Evolutionary conservation across 1,140 invertebrate species (phyloP).

Genomic region (Trachymyrmex cornetzi): DNA sequence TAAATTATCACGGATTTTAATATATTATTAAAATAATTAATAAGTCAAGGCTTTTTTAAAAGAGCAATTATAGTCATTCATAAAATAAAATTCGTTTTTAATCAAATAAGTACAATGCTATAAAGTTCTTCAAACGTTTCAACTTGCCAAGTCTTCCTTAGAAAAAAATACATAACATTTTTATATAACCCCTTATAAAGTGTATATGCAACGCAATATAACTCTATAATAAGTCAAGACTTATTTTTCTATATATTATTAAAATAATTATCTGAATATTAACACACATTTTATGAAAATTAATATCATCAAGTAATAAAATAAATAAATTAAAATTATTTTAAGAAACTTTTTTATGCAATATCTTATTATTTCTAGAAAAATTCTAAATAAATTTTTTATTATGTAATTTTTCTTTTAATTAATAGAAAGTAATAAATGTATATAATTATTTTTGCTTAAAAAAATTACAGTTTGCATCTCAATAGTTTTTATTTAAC

Average conservation of each 20-base stretch:
- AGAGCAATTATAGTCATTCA: too few relatives aligned
- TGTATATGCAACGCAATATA: too few relatives aligned
- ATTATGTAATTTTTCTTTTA: not conserved
- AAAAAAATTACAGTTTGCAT: not conserved
- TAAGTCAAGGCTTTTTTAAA: too few relatives aligned
- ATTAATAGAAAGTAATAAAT: not conserved
- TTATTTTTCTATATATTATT: not conserved
- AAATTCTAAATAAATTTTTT: not conserved
- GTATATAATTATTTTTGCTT: not conserved
- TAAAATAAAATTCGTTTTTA: too few relatives aligned
- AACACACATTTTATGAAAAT: not conserved
- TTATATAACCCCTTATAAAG: too few relatives aligned
- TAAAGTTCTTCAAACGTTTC: too few relatives aligned
- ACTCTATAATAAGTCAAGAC: too few relatives aligned
- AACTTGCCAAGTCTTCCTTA: too few relatives aligned
- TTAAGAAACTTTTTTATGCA: not conserved
- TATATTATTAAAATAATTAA: not conserved
- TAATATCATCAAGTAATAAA: not conserved
- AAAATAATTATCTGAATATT: slow-evolving; percentile 1
- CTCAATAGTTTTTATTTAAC: not conserved
- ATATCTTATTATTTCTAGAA: not conserved
- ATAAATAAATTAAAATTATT: not conserved
- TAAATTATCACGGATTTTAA: slow-evolving; percentile 40
- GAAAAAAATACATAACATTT: too few relatives aligned
- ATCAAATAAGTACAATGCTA: too few relatives aligned